Percentiles rank a stretch among this genome's conserved stretches.
Conservation (phyloP, 1,140 invertebrate species). For the Drosophila ficusphila region DNA sequence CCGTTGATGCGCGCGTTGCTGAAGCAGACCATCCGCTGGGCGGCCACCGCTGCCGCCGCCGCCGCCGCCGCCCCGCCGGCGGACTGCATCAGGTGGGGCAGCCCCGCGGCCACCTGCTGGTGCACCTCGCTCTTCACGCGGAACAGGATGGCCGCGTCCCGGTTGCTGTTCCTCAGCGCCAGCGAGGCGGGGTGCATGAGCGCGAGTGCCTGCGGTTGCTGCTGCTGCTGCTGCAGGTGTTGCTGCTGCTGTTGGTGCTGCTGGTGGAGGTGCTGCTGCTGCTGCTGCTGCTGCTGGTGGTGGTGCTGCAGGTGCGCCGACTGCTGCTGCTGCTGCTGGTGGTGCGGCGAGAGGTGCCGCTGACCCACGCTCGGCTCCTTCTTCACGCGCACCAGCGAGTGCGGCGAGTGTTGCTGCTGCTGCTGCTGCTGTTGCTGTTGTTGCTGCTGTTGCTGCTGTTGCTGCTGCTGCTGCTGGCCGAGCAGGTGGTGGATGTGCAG, state of each 20-base stretch:
- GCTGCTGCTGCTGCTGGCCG: slow-evolving; percentile 84
- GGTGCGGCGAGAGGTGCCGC: slow-evolving; percentile 67
- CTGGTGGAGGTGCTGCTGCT: slow-evolving; percentile 17
- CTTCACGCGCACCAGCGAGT: slow-evolving; percentile 84
- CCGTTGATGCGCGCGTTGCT: slow-evolving; percentile 88
- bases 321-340: slow-evolving; percentile 69
- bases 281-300: slow-evolving; percentile 66
- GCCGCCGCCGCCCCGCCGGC: slow-evolving; percentile 64
- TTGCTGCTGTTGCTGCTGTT: slow-evolving; percentile 76
- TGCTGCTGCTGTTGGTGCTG: slow-evolving; percentile 54
- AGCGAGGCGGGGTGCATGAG: slow-evolving; percentile 80
- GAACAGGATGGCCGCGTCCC: slow-evolving; percentile 78
- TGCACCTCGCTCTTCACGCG: slow-evolving; percentile 83
- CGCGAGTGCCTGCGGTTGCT: slow-evolving; percentile 75
- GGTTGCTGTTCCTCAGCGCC: slow-evolving; percentile 72
- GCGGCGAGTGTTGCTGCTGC: slow-evolving; percentile 83
- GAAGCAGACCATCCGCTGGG: slow-evolving; percentile 87
- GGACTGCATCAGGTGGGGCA: slow-evolving; percentile 70
- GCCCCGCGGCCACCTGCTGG: slow-evolving; percentile 74
- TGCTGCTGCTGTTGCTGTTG: slow-evolving; percentile 71
- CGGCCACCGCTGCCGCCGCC: slow-evolving; percentile 71
- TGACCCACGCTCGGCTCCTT: slow-evolving; percentile 84
- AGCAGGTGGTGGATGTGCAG: slow-evolving; percentile 77
- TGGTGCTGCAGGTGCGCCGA: slow-evolving; percentile 73
- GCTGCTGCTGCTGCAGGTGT: slow-evolving; percentile 79